Percentiles rank a stretch among this genome's conserved stretches.
These are phyloP conservation scores for Tamandua tetradactyla DNA, from an alignment of 2,797 vertebrate species.

Conservation along the genomic window DNA sequence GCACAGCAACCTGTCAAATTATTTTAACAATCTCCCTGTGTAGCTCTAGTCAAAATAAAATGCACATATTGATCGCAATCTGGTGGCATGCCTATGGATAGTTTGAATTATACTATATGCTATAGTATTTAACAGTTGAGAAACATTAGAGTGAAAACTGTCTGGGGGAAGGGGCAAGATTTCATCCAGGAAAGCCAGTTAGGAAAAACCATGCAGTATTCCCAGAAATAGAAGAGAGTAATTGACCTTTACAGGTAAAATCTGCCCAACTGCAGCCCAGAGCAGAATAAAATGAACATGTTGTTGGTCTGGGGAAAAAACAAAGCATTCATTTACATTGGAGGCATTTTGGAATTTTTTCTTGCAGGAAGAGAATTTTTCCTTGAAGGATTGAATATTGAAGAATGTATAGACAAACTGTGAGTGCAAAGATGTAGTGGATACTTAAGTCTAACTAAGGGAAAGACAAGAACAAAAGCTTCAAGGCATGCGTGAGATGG, in stretches of 20 bases:
- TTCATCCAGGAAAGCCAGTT: constrained; percentile 7
- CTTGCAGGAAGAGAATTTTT: neutral
- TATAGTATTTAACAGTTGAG: neutral
- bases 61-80: constrained; percentile 35
- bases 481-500: neutral
- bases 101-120: neutral
- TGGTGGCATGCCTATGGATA: neutral
- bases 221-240: neutral
- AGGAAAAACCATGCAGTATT: neutral
- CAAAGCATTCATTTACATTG: neutral
- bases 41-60: constrained; percentile 53
- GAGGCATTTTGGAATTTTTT: neutral
- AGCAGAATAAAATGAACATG: neutral
- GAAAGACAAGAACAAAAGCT: neutral
- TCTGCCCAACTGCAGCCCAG: neutral
- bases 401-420: neutral
- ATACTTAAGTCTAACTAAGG: neutral
- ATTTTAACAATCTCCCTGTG: constrained; percentile 47
- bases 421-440: neutral
- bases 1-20: neutral
- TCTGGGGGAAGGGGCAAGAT: neutral
- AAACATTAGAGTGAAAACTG: neutral
- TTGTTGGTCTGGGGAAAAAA: neutral
- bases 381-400: neutral
- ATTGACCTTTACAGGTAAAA: neutral